A percentile compares a stretch with the other conserved stretches of the same genome.
phyloP scores from a whole-genome alignment of 2,113 vertebrate genomes.

The Ceyx margarethae region DNA sequence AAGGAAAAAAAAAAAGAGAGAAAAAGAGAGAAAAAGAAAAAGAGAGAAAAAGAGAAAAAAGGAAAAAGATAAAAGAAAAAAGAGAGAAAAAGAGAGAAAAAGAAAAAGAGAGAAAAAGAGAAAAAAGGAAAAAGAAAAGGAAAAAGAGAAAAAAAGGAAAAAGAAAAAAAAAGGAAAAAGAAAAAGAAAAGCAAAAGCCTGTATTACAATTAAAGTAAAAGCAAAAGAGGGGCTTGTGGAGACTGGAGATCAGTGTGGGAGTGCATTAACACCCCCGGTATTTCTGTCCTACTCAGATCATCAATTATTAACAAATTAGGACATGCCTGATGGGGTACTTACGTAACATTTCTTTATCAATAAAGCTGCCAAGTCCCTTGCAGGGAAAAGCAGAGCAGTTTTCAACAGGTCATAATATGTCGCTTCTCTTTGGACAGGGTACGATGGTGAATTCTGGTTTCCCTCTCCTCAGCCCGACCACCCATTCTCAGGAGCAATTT shows the following conservation, averaged over 20 bases:
- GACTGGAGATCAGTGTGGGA: not conserved
- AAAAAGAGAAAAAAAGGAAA: not conserved
- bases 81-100: too few relatives aligned
- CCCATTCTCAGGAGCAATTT: not conserved
- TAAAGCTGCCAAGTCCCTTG: not conserved
- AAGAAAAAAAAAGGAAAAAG: not conserved
- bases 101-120: not conserved
- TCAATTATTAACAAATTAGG: constrained; percentile 58
- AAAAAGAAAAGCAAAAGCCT: not conserved
- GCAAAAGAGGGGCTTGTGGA: not conserved
- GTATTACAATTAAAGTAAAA: not conserved
- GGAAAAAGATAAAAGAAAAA: too few relatives aligned
- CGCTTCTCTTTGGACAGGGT: not conserved
- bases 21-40: too few relatives aligned
- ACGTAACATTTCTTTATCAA: constrained; percentile 36
- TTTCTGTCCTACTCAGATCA: constrained; percentile 11
- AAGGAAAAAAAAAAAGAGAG: not conserved
- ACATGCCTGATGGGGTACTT: constrained; percentile 17
- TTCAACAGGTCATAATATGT: not conserved
- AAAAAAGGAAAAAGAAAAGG: not conserved
- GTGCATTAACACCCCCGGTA: not conserved
- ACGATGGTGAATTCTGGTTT: not conserved
- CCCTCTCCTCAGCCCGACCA: not conserved
- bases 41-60: not conserved
- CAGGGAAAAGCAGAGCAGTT: not conserved